phyloP scores from a whole-genome alignment of 2,888 invertebrate genomes.

The Sesia apiformis region DNA sequence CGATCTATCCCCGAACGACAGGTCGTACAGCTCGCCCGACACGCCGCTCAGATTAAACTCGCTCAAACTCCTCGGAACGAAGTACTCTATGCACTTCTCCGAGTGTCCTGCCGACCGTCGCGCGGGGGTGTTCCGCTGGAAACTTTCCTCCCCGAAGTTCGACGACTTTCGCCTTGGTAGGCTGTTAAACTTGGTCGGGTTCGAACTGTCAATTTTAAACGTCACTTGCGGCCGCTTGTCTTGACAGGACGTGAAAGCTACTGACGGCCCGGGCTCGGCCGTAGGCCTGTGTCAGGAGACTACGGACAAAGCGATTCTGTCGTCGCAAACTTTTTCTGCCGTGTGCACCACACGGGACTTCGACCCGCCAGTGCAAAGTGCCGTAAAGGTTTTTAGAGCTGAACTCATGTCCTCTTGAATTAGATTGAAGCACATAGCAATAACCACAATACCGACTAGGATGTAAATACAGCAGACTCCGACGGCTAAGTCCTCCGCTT shows the following conservation, averaged over 20 bases:
- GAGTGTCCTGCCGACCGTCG: conserved; percentile 77
- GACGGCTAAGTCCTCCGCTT: conserved; percentile 78
- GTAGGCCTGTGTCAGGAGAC: conserved; percentile 74
- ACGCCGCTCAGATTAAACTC: conserved; percentile 85
- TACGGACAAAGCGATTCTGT: conserved; percentile 64
- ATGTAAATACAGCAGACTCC: conserved; percentile 88
- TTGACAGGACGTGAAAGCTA: conserved; percentile 23
- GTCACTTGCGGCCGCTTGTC: conserved; percentile 44
- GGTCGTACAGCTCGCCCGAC: conserved; percentile 41
- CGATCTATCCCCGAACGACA: conserved; percentile 14
- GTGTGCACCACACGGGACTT: conserved; percentile 53
- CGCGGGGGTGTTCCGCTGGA: conserved; percentile 79
- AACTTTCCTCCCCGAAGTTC: conserved; percentile 53
- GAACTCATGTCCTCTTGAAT: conserved; percentile 83
- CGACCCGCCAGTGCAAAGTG: conserved; percentile 33
- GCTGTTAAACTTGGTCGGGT: conserved; percentile 71
- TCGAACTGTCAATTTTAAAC: conserved; percentile 50
- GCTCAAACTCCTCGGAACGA: conserved; percentile 88
- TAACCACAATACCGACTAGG: conserved; percentile 87
- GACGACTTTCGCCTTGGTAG: conserved; percentile 67
- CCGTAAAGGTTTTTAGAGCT: conserved; percentile 27
- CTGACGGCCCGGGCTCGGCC: conserved; percentile 44
- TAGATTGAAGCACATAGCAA: conserved; percentile 91
- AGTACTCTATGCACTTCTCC: conserved; percentile 84
- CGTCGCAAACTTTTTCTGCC: conserved; percentile 58